Base-by-base conservation (phyloP, 1,140 invertebrate species). In the Cotesia glomerata region DNA sequence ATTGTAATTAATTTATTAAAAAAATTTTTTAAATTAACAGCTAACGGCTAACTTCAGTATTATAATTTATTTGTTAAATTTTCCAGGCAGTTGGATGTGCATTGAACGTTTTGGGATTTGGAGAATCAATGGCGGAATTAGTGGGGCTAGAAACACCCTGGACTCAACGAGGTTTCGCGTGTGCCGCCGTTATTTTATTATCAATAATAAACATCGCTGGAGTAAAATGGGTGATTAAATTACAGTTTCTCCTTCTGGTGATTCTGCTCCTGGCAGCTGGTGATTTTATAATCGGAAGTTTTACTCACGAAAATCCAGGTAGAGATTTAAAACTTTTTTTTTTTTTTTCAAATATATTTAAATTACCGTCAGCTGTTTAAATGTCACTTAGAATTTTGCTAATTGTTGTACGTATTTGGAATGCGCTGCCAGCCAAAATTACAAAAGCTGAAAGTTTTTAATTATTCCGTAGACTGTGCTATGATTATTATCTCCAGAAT, bases 171-270 rank as follows among this genome's bases (percentile, higher is more conserved):
- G 92, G 91, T 7, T 94, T 97, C 84, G 94, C 95, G 18, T 91
- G 94, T 49, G 90, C 91, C 7, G 94, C 95, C 54, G 93, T 97
- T 4, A 83, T 97, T 34, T 83, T 96, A 36, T 88, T 97, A 13
- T 93, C 95, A 61, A 91, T 92, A 59, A 96, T 97, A 74, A 97
- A 98, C 87, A 88, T 97, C 18, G 95, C 95, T 56, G 96, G 96
- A 71, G 95, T 96, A 9, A 98, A 96, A 81, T 97, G 95, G 95
- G 95, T 97, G 3, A 93, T 97, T 58, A 96, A 97, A 80, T 84
- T 97, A 49, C 95, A 97, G 81, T 96, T 97, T 89, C 87, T 93
- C 61, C 88, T 97, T 5, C 88, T 97, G 9, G 84, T 96, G 69
- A 91, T 96, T 64, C 87, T 98, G 58, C 86, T 96, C n/a, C 85